These are phyloP conservation scores for Scarus forsteni DNA, from an alignment of 2,797 vertebrate genomes.

Conservation along the genomic window DNA sequence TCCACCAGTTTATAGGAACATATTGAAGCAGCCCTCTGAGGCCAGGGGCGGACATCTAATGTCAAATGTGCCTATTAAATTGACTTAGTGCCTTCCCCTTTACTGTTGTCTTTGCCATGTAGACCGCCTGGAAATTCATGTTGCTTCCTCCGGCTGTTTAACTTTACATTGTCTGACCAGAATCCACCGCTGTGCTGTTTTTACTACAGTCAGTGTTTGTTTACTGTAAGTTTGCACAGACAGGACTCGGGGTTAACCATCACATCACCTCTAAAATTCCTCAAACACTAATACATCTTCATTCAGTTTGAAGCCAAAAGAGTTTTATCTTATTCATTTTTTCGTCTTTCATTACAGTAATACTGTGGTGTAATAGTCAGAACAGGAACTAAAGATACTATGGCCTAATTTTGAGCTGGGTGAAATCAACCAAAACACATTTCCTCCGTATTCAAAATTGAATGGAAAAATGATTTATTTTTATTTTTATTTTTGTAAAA, in stretches of 20 bases:
- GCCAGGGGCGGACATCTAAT: conserved; percentile 72
- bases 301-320: too few relatives aligned
- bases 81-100: conserved; percentile 77
- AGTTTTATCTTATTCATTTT: too few relatives aligned
- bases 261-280: not conserved
- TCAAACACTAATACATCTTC: too few relatives aligned
- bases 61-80: conserved; percentile 87
- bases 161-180: conserved; percentile 46
- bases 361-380: too few relatives aligned
- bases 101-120: conserved; percentile 66
- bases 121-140: conserved; percentile 70
- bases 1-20: conserved; percentile 75
- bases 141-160: conserved; percentile 48
- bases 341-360: too few relatives aligned
- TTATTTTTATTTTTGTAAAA: too few relatives aligned
- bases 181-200: conserved; percentile 43
- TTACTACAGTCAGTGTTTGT: conserved; percentile 50
- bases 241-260: conserved; percentile 42
- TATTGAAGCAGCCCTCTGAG: conserved; percentile 70
- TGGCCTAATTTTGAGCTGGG: too few relatives aligned
- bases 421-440: too few relatives aligned
- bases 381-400: too few relatives aligned
- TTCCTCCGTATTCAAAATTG: too few relatives aligned
- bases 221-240: conserved; percentile 58
- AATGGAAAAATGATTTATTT: too few relatives aligned